Conservation (phyloP, 2,113 vertebrate species). For the Ovibos moschatus region DNA sequence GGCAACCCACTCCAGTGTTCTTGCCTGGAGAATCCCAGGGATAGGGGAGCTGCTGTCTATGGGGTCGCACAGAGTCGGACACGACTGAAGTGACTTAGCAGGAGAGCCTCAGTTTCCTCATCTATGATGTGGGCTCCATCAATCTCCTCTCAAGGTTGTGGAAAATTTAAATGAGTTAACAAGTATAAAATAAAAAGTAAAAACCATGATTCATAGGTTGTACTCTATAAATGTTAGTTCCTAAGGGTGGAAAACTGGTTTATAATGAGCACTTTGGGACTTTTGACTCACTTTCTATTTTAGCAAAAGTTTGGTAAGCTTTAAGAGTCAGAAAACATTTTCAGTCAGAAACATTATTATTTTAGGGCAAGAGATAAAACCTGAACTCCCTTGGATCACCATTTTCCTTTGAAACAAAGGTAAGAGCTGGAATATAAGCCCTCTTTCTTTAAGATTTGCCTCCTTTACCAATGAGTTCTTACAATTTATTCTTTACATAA, state of each 20-base stretch:
- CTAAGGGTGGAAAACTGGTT: neutral
- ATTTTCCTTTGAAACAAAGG: neutral
- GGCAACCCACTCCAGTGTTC: too few species aligned
- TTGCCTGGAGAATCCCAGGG: too few species aligned
- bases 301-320: neutral
- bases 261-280: neutral
- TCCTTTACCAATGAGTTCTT: neutral
- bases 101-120: neutral
- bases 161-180: neutral
- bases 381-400: neutral
- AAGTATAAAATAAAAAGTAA: neutral
- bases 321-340: slow-evolving; percentile 26
- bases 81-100: too few species aligned
- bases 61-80: too few species aligned
- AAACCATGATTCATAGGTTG: neutral
- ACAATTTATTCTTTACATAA: neutral
- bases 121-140: neutral
- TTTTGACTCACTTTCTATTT: slow-evolving; percentile 31
- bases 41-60: too few species aligned
- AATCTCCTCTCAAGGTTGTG: neutral
- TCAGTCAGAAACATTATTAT: neutral
- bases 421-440: neutral
- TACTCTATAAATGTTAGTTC: neutral
- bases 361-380: neutral
- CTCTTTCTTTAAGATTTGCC: neutral